Percentiles rank a stretch among this genome's conserved stretches.
Evolutionary conservation across 2,888 invertebrate species (phyloP).

Genomic region (Drosophila macrothrix): DNA sequence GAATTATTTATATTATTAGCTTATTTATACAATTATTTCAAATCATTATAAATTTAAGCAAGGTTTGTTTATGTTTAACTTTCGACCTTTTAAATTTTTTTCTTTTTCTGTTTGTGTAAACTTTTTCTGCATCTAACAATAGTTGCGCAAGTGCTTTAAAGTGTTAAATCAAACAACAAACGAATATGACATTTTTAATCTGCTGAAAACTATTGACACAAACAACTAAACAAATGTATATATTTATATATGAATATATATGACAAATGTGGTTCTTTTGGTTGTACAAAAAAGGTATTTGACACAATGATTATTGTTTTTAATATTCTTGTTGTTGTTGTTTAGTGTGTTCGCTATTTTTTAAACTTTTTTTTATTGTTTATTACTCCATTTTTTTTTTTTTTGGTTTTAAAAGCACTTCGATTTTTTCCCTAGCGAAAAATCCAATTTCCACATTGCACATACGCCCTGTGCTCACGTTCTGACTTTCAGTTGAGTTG

Average conservation of each 20-base stretch:
- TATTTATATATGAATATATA: not conserved
- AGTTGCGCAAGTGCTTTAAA: not conserved
- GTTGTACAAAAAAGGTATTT: not conserved
- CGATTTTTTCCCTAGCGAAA: constrained; percentile 35
- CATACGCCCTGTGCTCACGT: constrained; percentile 26
- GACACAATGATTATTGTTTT: not conserved
- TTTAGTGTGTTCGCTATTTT: not conserved
- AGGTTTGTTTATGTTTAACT: not conserved
- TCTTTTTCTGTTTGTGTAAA: not conserved
- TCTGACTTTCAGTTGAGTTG: constrained; percentile 8
- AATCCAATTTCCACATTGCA: constrained; percentile 50
- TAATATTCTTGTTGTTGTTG: not conserved
- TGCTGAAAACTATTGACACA: not conserved
- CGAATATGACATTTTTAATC: not conserved
- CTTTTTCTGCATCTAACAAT: not conserved
- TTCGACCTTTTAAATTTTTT: not conserved
- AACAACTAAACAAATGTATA: not conserved
- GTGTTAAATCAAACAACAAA: not conserved
- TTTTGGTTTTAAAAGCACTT: constrained; percentile 23
- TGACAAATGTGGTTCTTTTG: not conserved
- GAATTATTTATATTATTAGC: no score
- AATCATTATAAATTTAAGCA: not conserved
- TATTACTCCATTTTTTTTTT: not conserved
- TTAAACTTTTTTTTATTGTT: not conserved
- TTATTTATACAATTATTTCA: not conserved